Evolutionary conservation across 2,113 vertebrate genomes (phyloP).

Genomic region (Oryzias curvinotus): DNA sequence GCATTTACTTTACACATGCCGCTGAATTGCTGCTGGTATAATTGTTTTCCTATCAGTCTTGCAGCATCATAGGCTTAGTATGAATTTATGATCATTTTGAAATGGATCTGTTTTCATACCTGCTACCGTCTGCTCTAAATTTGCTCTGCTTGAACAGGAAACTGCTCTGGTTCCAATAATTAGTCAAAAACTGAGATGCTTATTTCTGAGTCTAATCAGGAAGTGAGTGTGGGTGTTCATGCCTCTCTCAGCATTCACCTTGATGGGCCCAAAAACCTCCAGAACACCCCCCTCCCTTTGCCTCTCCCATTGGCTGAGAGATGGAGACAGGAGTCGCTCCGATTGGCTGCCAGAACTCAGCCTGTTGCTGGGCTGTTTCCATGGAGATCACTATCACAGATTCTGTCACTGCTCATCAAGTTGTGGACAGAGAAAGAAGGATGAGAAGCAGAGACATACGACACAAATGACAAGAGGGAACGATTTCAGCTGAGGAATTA

Average conservation of each 20-base stretch:
- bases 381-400: conserved; percentile 68
- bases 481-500: conserved; percentile 7
- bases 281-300: neutral
- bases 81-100: neutral
- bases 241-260: conserved; percentile 63
- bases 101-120: neutral
- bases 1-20: neutral
- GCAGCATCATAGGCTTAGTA: neutral
- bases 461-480: conserved; percentile 19
- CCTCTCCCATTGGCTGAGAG: conserved; percentile 58
- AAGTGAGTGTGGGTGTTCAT: conserved; percentile 38
- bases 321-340: neutral
- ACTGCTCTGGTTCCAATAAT: neutral
- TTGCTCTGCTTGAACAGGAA: neutral
- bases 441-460: conserved; percentile 18
- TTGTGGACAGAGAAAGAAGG: conserved; percentile 2
- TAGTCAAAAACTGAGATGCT: neutral
- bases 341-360: conserved; percentile 62
- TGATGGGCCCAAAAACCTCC: conserved; percentile 32
- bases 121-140: neutral
- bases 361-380: conserved; percentile 79
- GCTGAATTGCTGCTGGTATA: neutral
- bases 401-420: conserved; percentile 3
- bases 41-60: neutral
- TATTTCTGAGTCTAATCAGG: conserved; percentile 29